Base-by-base conservation (phyloP, 1,140 invertebrate genomes). In the Coenobita brevimanus region DNA sequence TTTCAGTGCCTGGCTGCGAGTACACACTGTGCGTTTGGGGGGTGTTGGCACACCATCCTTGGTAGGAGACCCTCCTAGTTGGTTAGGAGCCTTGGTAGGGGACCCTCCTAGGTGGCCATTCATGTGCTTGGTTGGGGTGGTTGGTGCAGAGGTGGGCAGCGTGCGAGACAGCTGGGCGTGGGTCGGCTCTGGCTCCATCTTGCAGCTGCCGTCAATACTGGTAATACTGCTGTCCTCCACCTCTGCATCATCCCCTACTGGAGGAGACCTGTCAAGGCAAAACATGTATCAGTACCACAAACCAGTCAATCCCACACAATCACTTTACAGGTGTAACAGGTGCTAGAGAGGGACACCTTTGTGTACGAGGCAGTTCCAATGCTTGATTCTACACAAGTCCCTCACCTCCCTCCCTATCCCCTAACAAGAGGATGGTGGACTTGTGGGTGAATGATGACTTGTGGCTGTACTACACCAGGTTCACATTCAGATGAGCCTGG, bases 181-280 rank as follows among this genome's bases (percentile, higher is more conserved):
- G 21, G 54, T 36, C 15, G 79, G 60, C 38, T 86, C 83, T n/a
- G 75, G 75, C 24, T 50, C 21, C 57, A 62, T 78, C 10, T 36
- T 50, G 36, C 83, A 86, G n/a, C 33, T 36, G 4, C 27, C 83
- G 33, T 79, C 50, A 33, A 64, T 36, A 10, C 64, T n/a, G 17
- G 83, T 86, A 46, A 57, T 62, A 50, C 75, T n/a, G n/a, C n/a
- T n/a, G n/a, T n/a, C 75, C 54, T 73, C 60, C 33, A 36, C 75
- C 41, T 86, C 83, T 30, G 83, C 83, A 86, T 86, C 83, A 79
- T 86, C 83, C 33, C 73, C 83, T 60, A 38, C 73, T 86, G 83
- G 83, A n/a, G 83, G 83, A 50, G 83, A 86, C 54, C 83, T 86
- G 73, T n/a, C 76, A 78, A 46, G 10, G 6, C 27, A 83, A 24